Evolutionary conservation across 2,888 invertebrate species (phyloP), one percentile per base, ranked within the genome.

Genomic region (Iselma pallidipennis): DNA sequence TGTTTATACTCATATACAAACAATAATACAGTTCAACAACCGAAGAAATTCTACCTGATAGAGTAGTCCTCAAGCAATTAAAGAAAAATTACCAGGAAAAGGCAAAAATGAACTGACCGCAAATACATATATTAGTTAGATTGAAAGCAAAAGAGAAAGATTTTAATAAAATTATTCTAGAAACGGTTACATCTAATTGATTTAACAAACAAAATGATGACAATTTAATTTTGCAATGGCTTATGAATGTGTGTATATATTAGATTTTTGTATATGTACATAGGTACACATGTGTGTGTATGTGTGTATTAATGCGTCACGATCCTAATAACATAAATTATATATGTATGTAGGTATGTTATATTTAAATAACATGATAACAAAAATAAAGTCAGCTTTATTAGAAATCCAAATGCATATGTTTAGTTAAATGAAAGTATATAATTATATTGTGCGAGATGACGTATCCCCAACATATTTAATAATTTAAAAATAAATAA

Each of bases 371-470:
- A 62, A 21, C 49, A 33, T 55, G 42, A 54, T 54, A 58, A 58
- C 50, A 62, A 55, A n/a, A n/a, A 60, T 55, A 60, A 51, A 57
- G 49, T 51, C 58, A 61, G 57, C 42, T 66, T 62, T 66, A 62
- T 58, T 70, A 69, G 72, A 70, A 70, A 70, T 67, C 69, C 66
- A 69, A 71, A 71, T 69, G 63, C 63, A 66, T 66, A 68, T 68
- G 67, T 66, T 68, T 70, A 56, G 52, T 49, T 61, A 67, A 69
- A 69, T 70, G 73, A 73, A 74, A 74, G 72, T 73, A 70, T 71
- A 65, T 67, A 75, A 74, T 74, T 74, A 74, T 62, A 56, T 69
- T 19, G 28, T 50, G 28, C 28, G 29, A 61, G 33, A 26, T 52
- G 58, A 58, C 62, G 57, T 54, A 57, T 48, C 25, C n/a, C n/a